Evolutionary conservation across 2,113 vertebrate genomes (phyloP).

Genomic region (Strix aluco): DNA sequence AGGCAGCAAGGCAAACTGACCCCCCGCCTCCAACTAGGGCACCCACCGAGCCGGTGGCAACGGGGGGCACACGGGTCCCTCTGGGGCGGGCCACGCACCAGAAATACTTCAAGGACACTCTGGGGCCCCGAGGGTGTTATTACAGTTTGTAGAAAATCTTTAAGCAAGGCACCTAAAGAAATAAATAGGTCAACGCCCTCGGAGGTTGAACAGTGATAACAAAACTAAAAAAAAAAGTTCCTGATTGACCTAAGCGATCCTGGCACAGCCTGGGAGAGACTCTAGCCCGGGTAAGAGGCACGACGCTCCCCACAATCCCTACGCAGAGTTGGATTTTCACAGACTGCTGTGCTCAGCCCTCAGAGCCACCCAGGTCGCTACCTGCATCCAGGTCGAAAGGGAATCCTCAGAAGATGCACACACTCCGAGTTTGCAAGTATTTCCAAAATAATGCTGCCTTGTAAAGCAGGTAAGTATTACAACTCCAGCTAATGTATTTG

Average conservation of each 20-base stretch:
- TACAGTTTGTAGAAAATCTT: background rate
- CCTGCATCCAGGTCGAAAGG: accelerated
- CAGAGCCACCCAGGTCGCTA: background rate
- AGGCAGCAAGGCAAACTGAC: too few species aligned
- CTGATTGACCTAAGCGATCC: accelerated
- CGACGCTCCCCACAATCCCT: accelerated
- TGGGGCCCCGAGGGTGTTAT: background rate
- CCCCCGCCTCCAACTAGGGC: background rate
- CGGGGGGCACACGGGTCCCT: background rate
- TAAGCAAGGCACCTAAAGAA: background rate
- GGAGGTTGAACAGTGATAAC: background rate
- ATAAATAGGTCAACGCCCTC: background rate
- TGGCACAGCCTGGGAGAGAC: background rate
- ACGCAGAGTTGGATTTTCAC: accelerated
- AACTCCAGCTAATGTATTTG: background rate
- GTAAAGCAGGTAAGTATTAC: background rate
- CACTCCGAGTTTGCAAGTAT: too few species aligned
- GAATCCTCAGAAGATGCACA: background rate
- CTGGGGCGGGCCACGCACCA: background rate
- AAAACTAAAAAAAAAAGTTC: background rate
- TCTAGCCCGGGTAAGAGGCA: accelerated
- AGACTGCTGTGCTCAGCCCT: accelerated
- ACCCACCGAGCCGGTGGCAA: background rate
- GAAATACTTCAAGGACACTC: background rate
- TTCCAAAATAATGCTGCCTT: background rate